These are phyloP conservation scores for Pogonomyrmex californicus DNA, from an alignment of 1,140 invertebrate species.

Conservation along the genomic window DNA sequence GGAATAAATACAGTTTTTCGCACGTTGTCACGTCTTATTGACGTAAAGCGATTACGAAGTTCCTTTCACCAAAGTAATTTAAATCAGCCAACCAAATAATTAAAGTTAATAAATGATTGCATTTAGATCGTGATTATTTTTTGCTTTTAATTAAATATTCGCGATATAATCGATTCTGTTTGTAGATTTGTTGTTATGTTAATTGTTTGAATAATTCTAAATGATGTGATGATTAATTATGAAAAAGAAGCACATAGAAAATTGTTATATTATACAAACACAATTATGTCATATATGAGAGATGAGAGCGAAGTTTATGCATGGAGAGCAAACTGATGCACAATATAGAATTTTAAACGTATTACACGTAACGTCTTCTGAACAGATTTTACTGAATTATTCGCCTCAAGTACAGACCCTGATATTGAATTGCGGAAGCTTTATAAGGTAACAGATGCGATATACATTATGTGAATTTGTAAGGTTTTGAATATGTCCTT, in stretches of 20 bases:
- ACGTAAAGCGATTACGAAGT: neutral
- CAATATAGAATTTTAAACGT: slow-evolving; percentile 3
- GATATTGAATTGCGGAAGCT: slow-evolving; percentile 81
- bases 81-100: neutral
- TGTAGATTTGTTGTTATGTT: neutral
- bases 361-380: neutral
- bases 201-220: neutral
- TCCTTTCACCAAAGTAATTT: neutral
- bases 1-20: neutral
- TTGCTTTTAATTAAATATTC: neutral
- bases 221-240: neutral
- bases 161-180: neutral
- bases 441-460: slow-evolving; percentile 82
- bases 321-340: neutral
- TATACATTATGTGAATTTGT: slow-evolving; percentile 79
- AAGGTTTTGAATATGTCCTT: slow-evolving; percentile 75
- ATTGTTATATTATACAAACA: neutral
- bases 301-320: neutral
- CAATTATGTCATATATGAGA: neutral
- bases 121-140: neutral
- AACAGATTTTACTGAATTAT: neutral
- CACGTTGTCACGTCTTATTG: neutral
- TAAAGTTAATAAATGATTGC: neutral
- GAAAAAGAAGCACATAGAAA: neutral
- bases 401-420: slow-evolving; percentile 76